Evolutionary conservation across 2,113 vertebrate species (phyloP), one percentile per base, ranked within the genome.

Genomic region (Limanda limanda): DNA sequence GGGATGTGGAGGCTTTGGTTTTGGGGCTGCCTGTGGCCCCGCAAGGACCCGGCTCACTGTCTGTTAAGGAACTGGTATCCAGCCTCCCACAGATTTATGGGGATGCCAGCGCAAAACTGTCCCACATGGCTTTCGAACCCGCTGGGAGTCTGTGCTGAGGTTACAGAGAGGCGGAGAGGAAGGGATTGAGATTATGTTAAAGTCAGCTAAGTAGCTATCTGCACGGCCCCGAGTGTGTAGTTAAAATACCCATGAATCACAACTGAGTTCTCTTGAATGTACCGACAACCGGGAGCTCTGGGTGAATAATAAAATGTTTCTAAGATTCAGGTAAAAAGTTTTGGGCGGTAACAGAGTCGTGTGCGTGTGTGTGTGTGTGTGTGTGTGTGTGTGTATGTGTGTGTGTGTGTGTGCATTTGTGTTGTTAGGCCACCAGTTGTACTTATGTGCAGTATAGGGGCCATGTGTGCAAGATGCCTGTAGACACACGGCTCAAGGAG

Each of bases 31-130:
- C 74, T 86, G 71, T 88, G 79, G 89, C 78, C 85, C 78, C 61
- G 85, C 23, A n/a, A 77, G 78, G 87, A 91, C 88, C 88, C 71
- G 24, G 69, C 81, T 88, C 78, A 48, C 83, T 89, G 79, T 89
- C 82, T 90, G 85, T 90, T 89, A 83, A 76, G 86, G 79, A 90
- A 85, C 84, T 76, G 70, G 82, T 71, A 90, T 89, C 73, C 89
- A 89, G 71, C 81, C 92, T 86, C 90, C 92, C 71, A 83, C 92
- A 89, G 92, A 90, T 93, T 94, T 93, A 93, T 87, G 79, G 87
- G 93, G 89, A 94, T 93, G 92, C 91, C 93, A 90, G 82, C 51
- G 87, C 75, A 94, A 94, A 94, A 89, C 93, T 93, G 91, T 94
- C 92, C 92, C 93, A 94, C 90, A 92, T 94, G 93, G 90, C 73